Conservation (phyloP, 2,113 vertebrate species). For the Dryoscopus gambensis region DNA sequence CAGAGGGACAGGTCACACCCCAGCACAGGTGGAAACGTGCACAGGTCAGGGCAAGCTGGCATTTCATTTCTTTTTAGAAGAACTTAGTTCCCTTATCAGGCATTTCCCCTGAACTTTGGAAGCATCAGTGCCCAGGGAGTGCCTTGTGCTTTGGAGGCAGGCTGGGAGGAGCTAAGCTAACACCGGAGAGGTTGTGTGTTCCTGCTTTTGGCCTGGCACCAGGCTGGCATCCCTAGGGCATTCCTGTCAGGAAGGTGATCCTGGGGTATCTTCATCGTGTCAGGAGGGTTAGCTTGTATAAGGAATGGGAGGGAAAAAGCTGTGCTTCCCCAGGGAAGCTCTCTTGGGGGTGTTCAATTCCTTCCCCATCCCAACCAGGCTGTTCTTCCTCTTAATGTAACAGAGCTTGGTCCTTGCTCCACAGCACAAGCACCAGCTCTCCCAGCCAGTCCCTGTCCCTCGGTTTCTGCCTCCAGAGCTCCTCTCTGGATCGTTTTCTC, state of each 20-base stretch:
- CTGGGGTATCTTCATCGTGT: not conserved
- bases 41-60: not conserved
- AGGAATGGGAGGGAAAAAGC: not conserved
- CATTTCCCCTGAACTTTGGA: not conserved
- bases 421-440: not conserved
- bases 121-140: not conserved
- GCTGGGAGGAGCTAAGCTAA: not conserved
- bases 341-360: not conserved
- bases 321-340: not conserved
- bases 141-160: not conserved
- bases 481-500: not conserved
- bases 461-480: not conserved
- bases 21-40: fast-evolving
- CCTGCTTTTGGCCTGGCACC: not conserved
- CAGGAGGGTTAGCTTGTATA: not conserved
- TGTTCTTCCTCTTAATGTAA: not conserved
- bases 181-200: not conserved
- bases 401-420: not conserved
- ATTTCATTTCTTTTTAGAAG: not conserved
- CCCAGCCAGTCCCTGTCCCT: fast-evolving
- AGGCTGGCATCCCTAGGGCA: not conserved
- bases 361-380: not conserved
- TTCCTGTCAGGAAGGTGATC: not conserved
- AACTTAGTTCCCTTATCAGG: not conserved
- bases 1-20: not conserved